Percentiles rank a stretch among this genome's conserved stretches.
Evolutionary conservation across 2,797 vertebrate species (phyloP).

Genomic region (Chaenodraco wilsoni): DNA sequence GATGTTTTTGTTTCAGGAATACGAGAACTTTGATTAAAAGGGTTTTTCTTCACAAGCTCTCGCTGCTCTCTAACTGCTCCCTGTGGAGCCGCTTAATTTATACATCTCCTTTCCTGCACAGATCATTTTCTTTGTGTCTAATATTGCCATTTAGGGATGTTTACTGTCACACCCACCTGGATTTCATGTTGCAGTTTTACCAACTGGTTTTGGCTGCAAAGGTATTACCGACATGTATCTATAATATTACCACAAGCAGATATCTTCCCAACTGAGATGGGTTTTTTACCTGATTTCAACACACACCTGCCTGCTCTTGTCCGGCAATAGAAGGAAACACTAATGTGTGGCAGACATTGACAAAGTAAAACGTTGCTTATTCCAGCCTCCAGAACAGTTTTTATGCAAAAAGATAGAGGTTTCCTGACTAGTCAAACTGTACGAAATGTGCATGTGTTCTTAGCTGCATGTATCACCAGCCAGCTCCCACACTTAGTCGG

Average conservation of each 20-base stretch:
- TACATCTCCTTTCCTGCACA: constrained; percentile 34
- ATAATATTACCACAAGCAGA: neutral
- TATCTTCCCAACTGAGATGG: neutral
- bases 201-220: constrained; percentile 26
- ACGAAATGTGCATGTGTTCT: constrained; percentile 27
- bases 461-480: constrained; percentile 33
- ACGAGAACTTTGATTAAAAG: constrained; percentile 49
- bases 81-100: constrained; percentile 30
- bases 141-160: constrained; percentile 46
- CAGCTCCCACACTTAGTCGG: constrained; percentile 6
- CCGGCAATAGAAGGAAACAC: constrained; percentile 12
- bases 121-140: constrained; percentile 39
- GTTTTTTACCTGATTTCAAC: neutral
- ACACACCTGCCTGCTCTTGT: neutral
- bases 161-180: constrained; percentile 42
- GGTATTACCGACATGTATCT: constrained; percentile 22
- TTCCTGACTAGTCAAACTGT: constrained; percentile 6
- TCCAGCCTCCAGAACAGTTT: constrained; percentile 25
- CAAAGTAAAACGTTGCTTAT: constrained; percentile 40
- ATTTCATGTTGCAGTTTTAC: constrained; percentile 30
- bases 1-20: constrained; percentile 59
- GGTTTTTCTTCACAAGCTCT: constrained; percentile 52
- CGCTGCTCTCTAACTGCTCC: constrained; percentile 55
- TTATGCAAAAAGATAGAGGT: constrained; percentile 4
- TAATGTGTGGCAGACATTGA: neutral